Base-by-base conservation (phyloP, 2,113 vertebrate genomes). In the Erythrocebus patas region DNA sequence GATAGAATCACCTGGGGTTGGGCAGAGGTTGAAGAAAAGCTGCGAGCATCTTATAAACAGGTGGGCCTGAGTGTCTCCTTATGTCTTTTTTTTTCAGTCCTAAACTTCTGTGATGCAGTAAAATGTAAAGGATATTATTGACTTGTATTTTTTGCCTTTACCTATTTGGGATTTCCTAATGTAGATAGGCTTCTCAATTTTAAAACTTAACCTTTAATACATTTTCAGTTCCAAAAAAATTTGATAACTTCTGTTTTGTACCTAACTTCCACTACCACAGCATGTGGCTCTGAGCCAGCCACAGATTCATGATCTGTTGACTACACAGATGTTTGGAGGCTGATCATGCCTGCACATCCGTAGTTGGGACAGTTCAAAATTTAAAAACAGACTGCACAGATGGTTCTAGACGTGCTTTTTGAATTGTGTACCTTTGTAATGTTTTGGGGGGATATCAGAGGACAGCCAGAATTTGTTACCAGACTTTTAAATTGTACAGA, bases 211-310 rank as follows among this genome's bases (percentile, higher is more conserved):
- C 11, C 9, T 93, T 93, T 81, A 86, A 55, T 78, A 52, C 3
- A 32, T 83, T 95, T 92, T 64, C 55, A 87, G 18, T 97, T 94
- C 89, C 75, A 22, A 25, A 89, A 90, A 73, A 68, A 93, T 80
- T 92, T 95, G 45, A 22, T 97, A 97, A 68, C 40, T 92, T 96
- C 61, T 89, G n/a, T 59, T 92, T 95, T 48, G 2, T 72, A 35
- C 38, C n/a, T 3, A 70, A 35, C 59, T 70, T n/a, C 61, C n/a
- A 81, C 70, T 38, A 50, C 57, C 93, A 2, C 22, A 93, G 18
- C 76, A 0, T 0, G 2, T 96, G 66, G 38, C 48, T 97, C 27
- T 90, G 52, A 96, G 48, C 72, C 68, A 79, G 35, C 80, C 59
- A 79, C 32, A 84, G 43, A 78, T 40, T 87, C 45, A 75, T 40